Conservation (phyloP, 2,797 vertebrate genomes). For the Enteromius fasciolatus region DNA sequence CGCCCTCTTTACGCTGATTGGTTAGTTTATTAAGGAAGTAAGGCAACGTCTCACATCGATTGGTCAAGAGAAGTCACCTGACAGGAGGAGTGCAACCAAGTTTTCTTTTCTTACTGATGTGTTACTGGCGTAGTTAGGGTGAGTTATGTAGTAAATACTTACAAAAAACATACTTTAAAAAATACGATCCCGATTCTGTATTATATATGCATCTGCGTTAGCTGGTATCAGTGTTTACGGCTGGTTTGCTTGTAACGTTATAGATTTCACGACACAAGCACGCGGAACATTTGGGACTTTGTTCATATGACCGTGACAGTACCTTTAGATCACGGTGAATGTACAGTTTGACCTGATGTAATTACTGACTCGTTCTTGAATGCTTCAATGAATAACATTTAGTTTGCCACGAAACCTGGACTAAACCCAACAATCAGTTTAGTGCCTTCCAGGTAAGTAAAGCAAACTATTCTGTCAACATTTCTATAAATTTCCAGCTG, state of each 20-base stretch:
- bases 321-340: neutral
- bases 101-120: slow-evolving; percentile 4
- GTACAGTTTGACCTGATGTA: neutral
- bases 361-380: neutral
- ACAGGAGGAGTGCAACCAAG: neutral
- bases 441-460: neutral
- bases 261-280: neutral
- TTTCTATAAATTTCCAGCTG: neutral
- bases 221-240: neutral
- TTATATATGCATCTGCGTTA: neutral
- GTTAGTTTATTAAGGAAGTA: neutral
- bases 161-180: neutral
- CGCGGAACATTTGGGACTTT: neutral
- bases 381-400: neutral
- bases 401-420: neutral
- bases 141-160: neutral
- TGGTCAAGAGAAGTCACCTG: slow-evolving; percentile 18
- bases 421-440: neutral
- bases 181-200: neutral
- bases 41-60: neutral
- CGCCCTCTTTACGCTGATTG: slow-evolving; percentile 43
- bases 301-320: neutral
- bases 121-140: neutral
- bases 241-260: neutral
- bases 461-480: neutral